Base-by-base conservation (phyloP, 2,888 invertebrate genomes). In the Ormyrus pomaceus region DNA sequence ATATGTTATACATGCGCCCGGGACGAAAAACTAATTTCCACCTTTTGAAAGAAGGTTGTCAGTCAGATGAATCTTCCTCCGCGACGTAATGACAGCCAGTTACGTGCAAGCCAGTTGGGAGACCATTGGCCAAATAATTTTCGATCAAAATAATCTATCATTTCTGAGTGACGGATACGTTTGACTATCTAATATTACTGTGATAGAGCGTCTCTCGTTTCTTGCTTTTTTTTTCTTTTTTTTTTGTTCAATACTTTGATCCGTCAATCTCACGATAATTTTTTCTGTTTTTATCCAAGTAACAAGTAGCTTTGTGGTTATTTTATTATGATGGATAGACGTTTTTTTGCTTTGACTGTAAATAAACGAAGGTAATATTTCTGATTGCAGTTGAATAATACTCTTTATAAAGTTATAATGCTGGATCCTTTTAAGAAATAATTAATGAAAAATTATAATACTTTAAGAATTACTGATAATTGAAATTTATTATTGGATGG, bases 61-160 rank as follows among this genome's bases (percentile, higher is more conserved):
- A 50, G 50, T 66, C 13, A 9, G 59, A 61, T 62, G 51, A 64
- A 11, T 73, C 73, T 64, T 73, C 51, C 53, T 11, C 34, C 19
- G 64, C 46, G 46, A 2, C 8, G 45, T 58, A 68, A 55, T 45
- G 61, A 53, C 56, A 50, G 65, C 11, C 10, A 11, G 5, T 56
- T 50, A 19, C 10, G 19, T 6, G 10, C 9, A 13, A 64, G 45
- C 53, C 55, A 2, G n/a, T 19, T 56, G 58, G 7, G 34, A 51
- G 11, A 13, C 58, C 58, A 58, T 82, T 79, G 82, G 82, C 70
- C 80, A 79, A 83, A 84, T 86, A 86, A 86, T 84, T 87, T 86
- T 62, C 56, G 86, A 88, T 87, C 87, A 87, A 88, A 88, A 87
- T 86, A 85, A 88, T 88, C 86, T 86, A 86, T 88, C 87, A 88